Percentiles rank a stretch among this genome's conserved stretches.
These are phyloP conservation scores for Frankliniella fusca DNA, from an alignment of 2,888 invertebrate species.

Conservation along the genomic window DNA sequence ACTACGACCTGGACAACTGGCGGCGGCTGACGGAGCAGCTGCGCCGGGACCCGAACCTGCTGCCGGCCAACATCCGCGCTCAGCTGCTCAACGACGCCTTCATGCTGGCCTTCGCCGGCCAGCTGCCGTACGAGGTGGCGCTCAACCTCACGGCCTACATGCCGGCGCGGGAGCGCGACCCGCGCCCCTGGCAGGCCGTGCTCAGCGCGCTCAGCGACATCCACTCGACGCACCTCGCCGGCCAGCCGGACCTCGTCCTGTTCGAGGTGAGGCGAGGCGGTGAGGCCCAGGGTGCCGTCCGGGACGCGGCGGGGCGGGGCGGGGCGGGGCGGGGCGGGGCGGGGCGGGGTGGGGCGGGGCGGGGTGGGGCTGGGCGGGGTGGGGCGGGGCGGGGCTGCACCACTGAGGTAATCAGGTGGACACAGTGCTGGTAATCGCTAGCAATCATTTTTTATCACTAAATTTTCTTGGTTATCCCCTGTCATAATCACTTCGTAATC, in stretches of 20 bases:
- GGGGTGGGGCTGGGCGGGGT: not conserved
- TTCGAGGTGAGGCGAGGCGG: not conserved
- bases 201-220: not conserved
- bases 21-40: not conserved
- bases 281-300: not conserved
- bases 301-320: not conserved
- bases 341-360: not conserved
- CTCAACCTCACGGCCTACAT: not conserved
- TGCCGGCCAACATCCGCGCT: not conserved
- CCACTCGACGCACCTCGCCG: not conserved
- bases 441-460: too few relatives aligned
- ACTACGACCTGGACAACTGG: conserved; percentile 21
- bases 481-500: too few relatives aligned
- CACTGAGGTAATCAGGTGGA: too few relatives aligned
- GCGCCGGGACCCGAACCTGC: not conserved
- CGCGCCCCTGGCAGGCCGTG: not conserved
- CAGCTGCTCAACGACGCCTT: not conserved
- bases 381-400: not conserved
- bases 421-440: too few relatives aligned
- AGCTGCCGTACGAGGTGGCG: not conserved
- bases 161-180: conserved; percentile 10
- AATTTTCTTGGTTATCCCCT: too few relatives aligned
- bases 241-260: not conserved
- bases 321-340: not conserved
- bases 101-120: not conserved